Conservation (phyloP, 2,888 invertebrate species). For the Chaitophorus viminalis region DNA sequence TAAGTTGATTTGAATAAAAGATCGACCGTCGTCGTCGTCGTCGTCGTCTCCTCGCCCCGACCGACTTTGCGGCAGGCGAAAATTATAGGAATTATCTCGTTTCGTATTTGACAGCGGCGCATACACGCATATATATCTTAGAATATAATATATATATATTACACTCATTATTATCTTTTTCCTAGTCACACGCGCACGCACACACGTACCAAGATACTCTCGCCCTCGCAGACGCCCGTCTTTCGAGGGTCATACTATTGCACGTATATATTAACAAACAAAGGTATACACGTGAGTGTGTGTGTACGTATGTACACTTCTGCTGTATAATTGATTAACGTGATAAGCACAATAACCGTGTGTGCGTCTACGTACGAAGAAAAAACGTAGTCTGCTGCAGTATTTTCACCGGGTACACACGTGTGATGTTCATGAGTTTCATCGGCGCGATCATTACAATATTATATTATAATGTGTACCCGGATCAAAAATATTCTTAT, state of each 20-base stretch:
- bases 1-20: slow-evolving; percentile 29
- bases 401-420: too few relatives aligned
- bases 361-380: too few relatives aligned
- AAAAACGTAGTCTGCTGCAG: too few relatives aligned
- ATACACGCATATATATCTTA: too few relatives aligned
- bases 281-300: too few relatives aligned
- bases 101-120: slow-evolving; percentile 31
- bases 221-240: background rate
- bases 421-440: too few relatives aligned
- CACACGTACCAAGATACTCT: too few relatives aligned
- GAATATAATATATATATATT: background rate
- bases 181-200: background rate
- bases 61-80: background rate
- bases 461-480: too few relatives aligned
- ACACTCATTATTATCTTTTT: background rate
- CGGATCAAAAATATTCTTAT: too few relatives aligned
- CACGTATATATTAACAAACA: too few relatives aligned
- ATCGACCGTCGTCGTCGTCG: background rate
- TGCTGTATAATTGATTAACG: slow-evolving; percentile 42
- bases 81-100: slow-evolving; percentile 61
- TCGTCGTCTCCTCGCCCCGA: background rate
- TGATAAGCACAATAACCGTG: slow-evolving; percentile 24
- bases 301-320: background rate
- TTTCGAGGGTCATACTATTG: background rate
- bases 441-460: too few relatives aligned